Evolutionary conservation across 2,888 invertebrate species (phyloP).

Genomic region (Labia minor): DNA sequence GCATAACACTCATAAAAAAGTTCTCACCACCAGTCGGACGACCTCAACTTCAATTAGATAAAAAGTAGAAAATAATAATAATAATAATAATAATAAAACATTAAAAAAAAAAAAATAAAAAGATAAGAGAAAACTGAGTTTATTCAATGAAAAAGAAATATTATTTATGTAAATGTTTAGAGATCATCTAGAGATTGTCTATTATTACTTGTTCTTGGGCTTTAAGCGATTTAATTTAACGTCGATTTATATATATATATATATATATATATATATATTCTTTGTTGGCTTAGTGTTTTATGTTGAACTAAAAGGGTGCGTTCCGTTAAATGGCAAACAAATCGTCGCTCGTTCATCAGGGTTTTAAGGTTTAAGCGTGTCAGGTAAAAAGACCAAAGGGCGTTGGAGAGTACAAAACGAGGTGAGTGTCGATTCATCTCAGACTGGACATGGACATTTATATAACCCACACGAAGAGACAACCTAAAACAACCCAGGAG

Average conservation of each 20-base stretch:
- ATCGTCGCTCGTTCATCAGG: neutral
- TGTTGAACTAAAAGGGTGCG: neutral
- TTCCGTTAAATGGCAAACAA: constrained; percentile 1
- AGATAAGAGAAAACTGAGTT: too few species aligned
- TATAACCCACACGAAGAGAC: neutral
- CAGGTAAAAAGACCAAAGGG: neutral
- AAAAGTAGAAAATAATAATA: too few species aligned
- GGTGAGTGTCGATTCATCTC: constrained; percentile 13
- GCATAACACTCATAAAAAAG: too few species aligned
- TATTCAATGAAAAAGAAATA: too few species aligned
- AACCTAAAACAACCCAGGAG: neutral
- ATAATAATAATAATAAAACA: too few species aligned
- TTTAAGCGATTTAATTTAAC: neutral
- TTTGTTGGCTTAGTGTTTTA: neutral
- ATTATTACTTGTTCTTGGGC: neutral
- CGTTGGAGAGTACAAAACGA: neutral
- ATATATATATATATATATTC: too few species aligned
- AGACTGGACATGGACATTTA: constrained; percentile 6
- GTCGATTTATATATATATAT: too few species aligned
- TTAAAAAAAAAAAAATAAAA: too few species aligned
- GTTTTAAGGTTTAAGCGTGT: constrained; percentile 4
- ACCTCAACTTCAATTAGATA: too few species aligned
- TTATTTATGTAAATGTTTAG: too few species aligned
- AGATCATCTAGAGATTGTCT: too few species aligned
- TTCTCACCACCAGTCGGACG: too few species aligned